Evolutionary conservation across 2,113 vertebrate genomes (phyloP).

Genomic region (Pseudopodoces humilis): DNA sequence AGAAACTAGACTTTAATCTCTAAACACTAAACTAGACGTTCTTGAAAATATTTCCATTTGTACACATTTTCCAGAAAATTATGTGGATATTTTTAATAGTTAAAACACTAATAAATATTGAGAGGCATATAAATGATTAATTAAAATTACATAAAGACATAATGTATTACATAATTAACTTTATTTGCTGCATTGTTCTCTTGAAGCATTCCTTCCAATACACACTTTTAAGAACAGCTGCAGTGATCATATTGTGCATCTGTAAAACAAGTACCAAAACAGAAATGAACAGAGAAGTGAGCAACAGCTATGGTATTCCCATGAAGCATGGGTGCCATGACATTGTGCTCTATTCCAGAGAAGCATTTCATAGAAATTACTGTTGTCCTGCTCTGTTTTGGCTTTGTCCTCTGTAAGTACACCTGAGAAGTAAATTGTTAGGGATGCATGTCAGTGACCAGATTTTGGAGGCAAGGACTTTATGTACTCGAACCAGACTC

Average conservation of each 20-base stretch:
- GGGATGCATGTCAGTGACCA: rapidly evolving
- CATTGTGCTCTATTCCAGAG: not conserved
- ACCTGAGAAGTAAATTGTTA: not conserved
- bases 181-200: not conserved
- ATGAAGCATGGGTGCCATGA: not conserved
- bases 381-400: not conserved
- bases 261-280: not conserved
- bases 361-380: not conserved
- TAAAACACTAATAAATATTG: slow-evolving; percentile 27
- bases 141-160: not conserved
- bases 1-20: slow-evolving; percentile 13
- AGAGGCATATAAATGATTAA: not conserved
- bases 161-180: not conserved
- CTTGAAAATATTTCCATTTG: not conserved
- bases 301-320: not conserved
- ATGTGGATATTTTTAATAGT: not conserved
- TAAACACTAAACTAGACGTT: slow-evolving; percentile 14
- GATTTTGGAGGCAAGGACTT: not conserved
- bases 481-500: not conserved
- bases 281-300: not conserved
- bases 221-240: not conserved
- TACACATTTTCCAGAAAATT: not conserved
- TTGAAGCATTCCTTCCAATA: not conserved
- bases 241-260: not conserved
- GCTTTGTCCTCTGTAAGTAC: not conserved